Evolutionary conservation across 2,797 vertebrate species (phyloP).

Genomic region (Phyllotis vaccarum): DNA sequence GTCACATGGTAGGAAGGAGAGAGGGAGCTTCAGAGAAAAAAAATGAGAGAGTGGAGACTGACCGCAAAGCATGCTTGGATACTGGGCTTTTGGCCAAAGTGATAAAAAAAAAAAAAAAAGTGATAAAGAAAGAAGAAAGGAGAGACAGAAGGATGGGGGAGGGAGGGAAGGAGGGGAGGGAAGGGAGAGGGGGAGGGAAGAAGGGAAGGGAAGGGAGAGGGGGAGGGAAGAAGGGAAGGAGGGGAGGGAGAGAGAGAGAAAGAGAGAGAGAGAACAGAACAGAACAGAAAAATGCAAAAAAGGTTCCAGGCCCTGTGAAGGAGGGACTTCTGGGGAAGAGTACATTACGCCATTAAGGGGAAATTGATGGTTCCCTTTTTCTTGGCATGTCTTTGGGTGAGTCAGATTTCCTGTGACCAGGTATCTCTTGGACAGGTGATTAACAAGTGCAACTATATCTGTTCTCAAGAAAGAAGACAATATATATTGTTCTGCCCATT

Average conservation of each 20-base stretch:
- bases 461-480: not conserved
- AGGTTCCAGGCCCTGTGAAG: not conserved
- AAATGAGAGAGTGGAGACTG: not conserved
- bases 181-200: fast-evolving
- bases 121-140: fast-evolving
- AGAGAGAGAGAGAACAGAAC: fast-evolving
- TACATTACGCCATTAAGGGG: not conserved
- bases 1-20: too few relatives aligned
- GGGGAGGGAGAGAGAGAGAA: fast-evolving
- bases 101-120: too few relatives aligned
- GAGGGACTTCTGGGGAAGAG: not conserved
- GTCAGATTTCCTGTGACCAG: not conserved
- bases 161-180: fast-evolving
- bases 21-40: not conserved
- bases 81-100: not conserved
- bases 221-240: fast-evolving
- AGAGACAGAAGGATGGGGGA: fast-evolving
- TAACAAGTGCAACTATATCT: not conserved
- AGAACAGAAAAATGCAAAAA: not conserved
- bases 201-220: fast-evolving
- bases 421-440: not conserved
- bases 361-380: not conserved
- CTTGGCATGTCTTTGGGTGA: not conserved
- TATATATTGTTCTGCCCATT: not conserved
- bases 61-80: not conserved